These are phyloP conservation scores for Drosophila quasianomalipes DNA, from an alignment of 2,888 invertebrate genomes.

Conservation along the genomic window DNA sequence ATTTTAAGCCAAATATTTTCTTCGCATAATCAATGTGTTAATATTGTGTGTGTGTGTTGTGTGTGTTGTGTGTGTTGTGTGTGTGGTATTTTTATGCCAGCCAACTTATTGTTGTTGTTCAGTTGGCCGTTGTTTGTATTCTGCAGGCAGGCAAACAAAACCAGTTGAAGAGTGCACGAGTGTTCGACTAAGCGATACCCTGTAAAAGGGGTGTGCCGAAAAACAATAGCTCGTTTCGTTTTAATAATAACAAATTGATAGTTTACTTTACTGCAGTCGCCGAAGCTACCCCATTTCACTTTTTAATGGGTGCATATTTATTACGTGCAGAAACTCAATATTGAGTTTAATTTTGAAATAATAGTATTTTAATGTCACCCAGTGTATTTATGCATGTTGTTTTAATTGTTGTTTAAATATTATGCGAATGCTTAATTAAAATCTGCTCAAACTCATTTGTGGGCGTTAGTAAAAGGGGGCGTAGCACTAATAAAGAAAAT, in stretches of 20 bases:
- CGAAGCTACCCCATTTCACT: neutral
- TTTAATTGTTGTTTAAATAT: conserved; percentile 72
- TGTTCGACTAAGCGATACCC: conserved; percentile 5
- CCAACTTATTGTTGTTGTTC: conserved; percentile 14
- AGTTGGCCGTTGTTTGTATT: conserved; percentile 28
- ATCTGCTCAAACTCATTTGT: conserved; percentile 55
- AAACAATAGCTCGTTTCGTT: neutral
- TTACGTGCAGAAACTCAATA: conserved; percentile 5
- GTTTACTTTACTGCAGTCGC: neutral
- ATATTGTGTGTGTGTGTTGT: neutral
- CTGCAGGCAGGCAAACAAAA: conserved; percentile 12
- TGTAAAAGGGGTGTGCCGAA: neutral
- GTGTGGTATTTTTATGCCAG: conserved; percentile 6
- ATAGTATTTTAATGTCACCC: conserved; percentile 53
- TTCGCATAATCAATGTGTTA: conserved; percentile 17
- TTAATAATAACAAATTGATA: neutral
- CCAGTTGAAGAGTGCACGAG: neutral
- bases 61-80: neutral
- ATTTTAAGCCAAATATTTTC: conserved; percentile 47
- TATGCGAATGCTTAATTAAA: conserved; percentile 72
- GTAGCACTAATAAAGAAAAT: neutral
- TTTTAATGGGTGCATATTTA: neutral
- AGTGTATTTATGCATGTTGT: conserved; percentile 54
- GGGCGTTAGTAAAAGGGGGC: neutral
- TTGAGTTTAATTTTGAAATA: conserved; percentile 53